Evolutionary conservation across 2,797 vertebrate genomes (phyloP).

Genomic region (Lophotriccus pileatus): DNA sequence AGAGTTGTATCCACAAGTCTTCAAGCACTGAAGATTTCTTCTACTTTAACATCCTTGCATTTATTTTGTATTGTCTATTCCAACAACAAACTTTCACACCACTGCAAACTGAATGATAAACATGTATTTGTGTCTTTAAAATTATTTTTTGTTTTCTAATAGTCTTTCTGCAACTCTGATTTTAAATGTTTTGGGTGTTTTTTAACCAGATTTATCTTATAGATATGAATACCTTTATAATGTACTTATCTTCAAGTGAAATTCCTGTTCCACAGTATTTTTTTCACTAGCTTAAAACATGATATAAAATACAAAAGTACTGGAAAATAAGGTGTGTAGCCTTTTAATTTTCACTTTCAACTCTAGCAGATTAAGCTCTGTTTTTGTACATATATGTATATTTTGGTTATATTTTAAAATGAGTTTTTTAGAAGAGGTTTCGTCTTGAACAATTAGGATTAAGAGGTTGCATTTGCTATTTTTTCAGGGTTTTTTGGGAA

Average conservation of each 20-base stretch:
- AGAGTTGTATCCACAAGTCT: background rate
- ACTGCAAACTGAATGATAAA: background rate
- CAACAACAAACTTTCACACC: background rate
- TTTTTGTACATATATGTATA: fast-evolving
- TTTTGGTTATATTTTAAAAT: background rate
- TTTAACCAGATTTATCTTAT: background rate
- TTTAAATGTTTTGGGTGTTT: background rate
- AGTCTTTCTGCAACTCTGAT: background rate
- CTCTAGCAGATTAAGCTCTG: background rate
- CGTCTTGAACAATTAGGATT: background rate
- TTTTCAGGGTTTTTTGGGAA: background rate
- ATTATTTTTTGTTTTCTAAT: background rate
- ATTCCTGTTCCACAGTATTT: background rate
- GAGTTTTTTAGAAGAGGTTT: background rate
- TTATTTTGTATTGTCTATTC: fast-evolving
- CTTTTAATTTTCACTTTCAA: background rate
- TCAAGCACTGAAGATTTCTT: background rate
- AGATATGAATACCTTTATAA: background rate
- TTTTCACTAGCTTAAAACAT: background rate
- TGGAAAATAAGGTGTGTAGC: background rate
- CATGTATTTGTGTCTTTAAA: fast-evolving
- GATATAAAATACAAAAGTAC: background rate
- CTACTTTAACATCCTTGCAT: background rate
- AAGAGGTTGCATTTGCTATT: background rate
- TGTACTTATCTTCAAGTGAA: background rate